Evolutionary conservation across 2,888 invertebrate genomes (phyloP), one percentile per base, ranked within the genome.

Genomic region (Diogma glabrata): DNA sequence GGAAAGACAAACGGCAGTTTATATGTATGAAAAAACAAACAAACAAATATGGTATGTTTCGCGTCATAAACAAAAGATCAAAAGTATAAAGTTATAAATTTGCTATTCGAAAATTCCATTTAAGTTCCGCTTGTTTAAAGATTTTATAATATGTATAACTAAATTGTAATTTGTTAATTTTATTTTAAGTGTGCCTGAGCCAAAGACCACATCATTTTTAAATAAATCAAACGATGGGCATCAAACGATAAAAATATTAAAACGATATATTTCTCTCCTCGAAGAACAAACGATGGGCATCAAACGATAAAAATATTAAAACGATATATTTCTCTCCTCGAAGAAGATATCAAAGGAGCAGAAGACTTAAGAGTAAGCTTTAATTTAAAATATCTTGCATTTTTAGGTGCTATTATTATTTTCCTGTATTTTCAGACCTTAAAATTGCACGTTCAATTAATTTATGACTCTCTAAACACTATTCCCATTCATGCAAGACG

Each of bases 1-100:
- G 50, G 75, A 74, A 26, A 80, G 81, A 28, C 84, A 86, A 61
- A 82, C 81, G 36, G 85, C 87, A 0, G 75, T 87, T 2, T 87
- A 87, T 60, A 78, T 78, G 20, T 81, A 81, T 58, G 81, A 77
- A 53, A 76, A 76, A 50, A 79, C 82, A 54, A 78, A 77, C 69
- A 63, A 71, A 69, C 65, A 70, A 58, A 67, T 71, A 63, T 73
- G 77, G 78, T 73, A 71, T 60, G 64, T 52, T 26, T 7, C 33
- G 4, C 33, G 10, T 14, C 12, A 4, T 10, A 33, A 4, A 33
- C 14, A 14, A 33, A 5, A 33, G 12, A 33, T 33, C 4, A 33
- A 33, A 14, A n/a, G n/a, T n/a, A n/a, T n/a, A n/a, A n/a, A n/a
- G n/a, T n/a, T n/a, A n/a, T n/a, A n/a, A n/a, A n/a, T n/a, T n/a